Percentiles rank a stretch among this genome's conserved stretches.
phyloP scores from a whole-genome alignment of 2,888 invertebrate species.

The Phengaris arion region DNA sequence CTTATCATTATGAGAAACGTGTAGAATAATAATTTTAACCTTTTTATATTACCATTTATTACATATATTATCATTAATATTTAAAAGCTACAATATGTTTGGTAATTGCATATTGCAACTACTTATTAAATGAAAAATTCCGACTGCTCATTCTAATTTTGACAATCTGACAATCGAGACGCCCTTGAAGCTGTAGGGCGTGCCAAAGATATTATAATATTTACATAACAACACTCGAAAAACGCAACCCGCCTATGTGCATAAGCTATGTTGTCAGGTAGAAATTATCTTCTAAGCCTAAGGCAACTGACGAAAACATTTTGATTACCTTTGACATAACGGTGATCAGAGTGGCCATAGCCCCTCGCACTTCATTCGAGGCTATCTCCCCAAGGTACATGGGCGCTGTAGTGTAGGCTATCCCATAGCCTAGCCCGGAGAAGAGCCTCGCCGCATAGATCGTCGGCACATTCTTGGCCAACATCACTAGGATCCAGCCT shows the following conservation, averaged over 20 bases:
- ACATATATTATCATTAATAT: too few species aligned
- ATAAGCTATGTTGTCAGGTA: neutral
- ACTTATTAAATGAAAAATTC: neutral
- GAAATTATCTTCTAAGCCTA: neutral
- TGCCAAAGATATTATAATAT: neutral
- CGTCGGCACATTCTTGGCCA: slow-evolving; percentile 76
- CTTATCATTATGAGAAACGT: neutral
- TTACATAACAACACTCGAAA: neutral
- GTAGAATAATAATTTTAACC: neutral
- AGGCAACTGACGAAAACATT: neutral
- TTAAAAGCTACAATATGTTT: neutral
- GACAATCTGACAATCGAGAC: neutral
- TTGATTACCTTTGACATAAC: slow-evolving; percentile 74
- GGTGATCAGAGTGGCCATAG: slow-evolving; percentile 81
- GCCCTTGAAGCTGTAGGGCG: neutral
- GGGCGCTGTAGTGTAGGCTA: slow-evolving; percentile 80
- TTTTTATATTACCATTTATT: too few species aligned
- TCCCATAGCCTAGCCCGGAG: slow-evolving; percentile 82
- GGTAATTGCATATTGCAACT: neutral
- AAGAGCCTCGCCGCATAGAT: slow-evolving; percentile 81
- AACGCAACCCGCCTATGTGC: neutral
- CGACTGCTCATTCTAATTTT: neutral
- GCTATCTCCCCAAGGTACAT: slow-evolving; percentile 83
- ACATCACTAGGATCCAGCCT: slow-evolving; percentile 82
- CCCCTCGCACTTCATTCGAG: slow-evolving; percentile 78